Conservation (phyloP, 1,140 invertebrate species). For the Octopus bimaculoides region DNA sequence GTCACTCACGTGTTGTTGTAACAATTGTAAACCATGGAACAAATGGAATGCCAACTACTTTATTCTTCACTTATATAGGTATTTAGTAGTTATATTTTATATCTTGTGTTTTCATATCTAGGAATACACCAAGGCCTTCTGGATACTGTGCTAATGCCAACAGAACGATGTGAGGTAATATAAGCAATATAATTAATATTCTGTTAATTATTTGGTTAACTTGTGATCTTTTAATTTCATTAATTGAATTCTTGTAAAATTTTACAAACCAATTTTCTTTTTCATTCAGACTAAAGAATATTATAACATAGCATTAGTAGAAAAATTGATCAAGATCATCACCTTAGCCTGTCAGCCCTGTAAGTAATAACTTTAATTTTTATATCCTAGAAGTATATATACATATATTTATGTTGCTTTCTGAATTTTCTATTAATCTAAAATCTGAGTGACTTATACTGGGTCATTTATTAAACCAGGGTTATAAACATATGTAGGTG, state of each 20-base stretch:
- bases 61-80: too few relatives aligned
- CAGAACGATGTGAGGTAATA: conserved; percentile 55
- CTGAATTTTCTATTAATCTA: too few relatives aligned
- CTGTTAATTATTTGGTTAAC: neutral
- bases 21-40: too few relatives aligned
- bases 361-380: conserved; percentile 6
- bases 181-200: too few relatives aligned
- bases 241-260: too few relatives aligned
- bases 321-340: conserved; percentile 77
- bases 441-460: too few relatives aligned
- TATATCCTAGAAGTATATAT: neutral
- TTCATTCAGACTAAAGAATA: conserved; percentile 44
- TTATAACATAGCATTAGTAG: conserved; percentile 76
- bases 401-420: too few relatives aligned
- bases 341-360: conserved; percentile 58
- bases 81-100: too few relatives aligned
- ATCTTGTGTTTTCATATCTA: conserved; percentile 52
- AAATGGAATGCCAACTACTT: too few relatives aligned
- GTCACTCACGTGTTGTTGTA: too few relatives aligned
- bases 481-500: too few relatives aligned
- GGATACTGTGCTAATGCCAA: conserved; percentile 66
- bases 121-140: conserved; percentile 74
- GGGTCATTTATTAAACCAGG: too few relatives aligned
- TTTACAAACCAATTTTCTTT: conserved; percentile 8
- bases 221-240: neutral